Conservation (phyloP, 2,797 vertebrate genomes). For the Phoeniculus purpureus region DNA sequence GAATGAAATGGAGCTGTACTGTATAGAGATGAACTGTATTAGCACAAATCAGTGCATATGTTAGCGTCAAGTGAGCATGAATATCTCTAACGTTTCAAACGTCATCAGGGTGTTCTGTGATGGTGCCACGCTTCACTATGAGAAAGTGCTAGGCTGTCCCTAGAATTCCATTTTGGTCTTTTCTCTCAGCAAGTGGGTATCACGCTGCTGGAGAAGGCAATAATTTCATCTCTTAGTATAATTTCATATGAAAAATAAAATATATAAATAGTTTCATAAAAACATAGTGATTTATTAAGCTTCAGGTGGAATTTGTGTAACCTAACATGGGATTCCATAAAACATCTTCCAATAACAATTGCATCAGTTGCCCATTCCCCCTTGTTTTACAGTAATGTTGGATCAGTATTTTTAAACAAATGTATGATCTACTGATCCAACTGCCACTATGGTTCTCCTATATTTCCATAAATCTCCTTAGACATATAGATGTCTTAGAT, state of each 20-base stretch:
- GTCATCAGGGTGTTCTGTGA: not conserved
- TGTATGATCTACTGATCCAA: not conserved
- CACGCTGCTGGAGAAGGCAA: not conserved
- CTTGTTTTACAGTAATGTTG: not conserved
- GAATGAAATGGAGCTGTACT: not conserved
- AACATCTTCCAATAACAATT: not conserved
- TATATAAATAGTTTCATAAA: not conserved
- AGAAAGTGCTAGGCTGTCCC: not conserved
- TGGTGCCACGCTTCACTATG: not conserved
- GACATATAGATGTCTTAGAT: not conserved
- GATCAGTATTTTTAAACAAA: not conserved
- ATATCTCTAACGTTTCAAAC: not conserved
- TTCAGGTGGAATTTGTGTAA: not conserved
- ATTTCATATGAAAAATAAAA: too few relatives aligned
- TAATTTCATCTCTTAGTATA: not conserved
- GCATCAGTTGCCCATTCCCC: rapidly evolving
- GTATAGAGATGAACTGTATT: not conserved
- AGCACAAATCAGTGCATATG: too few relatives aligned
- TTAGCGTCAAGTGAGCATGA: not conserved
- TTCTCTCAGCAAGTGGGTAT: not conserved
- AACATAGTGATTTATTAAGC: not conserved
- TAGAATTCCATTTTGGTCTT: not conserved
- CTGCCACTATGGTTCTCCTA: not conserved
- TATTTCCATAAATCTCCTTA: not conserved
- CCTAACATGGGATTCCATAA: not conserved